Evolutionary conservation across 2,113 vertebrate genomes (phyloP), one percentile per base, ranked within the genome.

Genomic region (Strix uralensis): DNA sequence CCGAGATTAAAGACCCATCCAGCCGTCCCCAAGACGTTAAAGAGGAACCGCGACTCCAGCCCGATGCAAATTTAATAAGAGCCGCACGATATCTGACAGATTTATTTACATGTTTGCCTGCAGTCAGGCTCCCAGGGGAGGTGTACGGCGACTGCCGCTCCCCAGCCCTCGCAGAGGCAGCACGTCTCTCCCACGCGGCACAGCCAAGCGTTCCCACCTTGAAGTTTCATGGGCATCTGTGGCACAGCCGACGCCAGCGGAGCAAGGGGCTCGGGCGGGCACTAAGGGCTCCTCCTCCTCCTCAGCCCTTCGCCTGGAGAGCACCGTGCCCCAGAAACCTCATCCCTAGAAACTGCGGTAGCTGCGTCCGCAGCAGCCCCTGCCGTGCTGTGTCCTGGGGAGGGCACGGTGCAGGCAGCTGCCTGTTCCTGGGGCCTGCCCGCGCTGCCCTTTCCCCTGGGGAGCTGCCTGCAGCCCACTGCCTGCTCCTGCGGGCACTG

Each of bases 231-330:
- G 32, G 86, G 44, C 86, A 21, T 15, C 92, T 22, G 34, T 5
- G 23, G 23, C 3, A 1, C 5, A 6, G 15, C 27, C 2, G 1
- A 4, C 0, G 1, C 66, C 54, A 63, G 58, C 52, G 1, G 10
- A 78, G 61, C 54, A 30, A 34, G 30, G 29, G 77, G 46, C 69
- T 81, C 9, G 16, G 44, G 44, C 44, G 16, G 4, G 49, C n/a
- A 38, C 66, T 4, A 57, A 21, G 61, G 46, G 47, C 15, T 62
- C 26, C 52, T 30, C 10, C 51, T 67, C 79, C 29, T 61, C 62
- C 46, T 84, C 70, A 2, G 1, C 54, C 49, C 49, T 74, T 46
- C 11, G 38, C 77, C 86, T 2, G 0, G 10, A 16, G 44, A 47
- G 30, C 30, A 12, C 38, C 0, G 5, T 20, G 66, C 38, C 86